phyloP scores from a whole-genome alignment of 2,888 invertebrate species.

The Drosophila silvestris region DNA sequence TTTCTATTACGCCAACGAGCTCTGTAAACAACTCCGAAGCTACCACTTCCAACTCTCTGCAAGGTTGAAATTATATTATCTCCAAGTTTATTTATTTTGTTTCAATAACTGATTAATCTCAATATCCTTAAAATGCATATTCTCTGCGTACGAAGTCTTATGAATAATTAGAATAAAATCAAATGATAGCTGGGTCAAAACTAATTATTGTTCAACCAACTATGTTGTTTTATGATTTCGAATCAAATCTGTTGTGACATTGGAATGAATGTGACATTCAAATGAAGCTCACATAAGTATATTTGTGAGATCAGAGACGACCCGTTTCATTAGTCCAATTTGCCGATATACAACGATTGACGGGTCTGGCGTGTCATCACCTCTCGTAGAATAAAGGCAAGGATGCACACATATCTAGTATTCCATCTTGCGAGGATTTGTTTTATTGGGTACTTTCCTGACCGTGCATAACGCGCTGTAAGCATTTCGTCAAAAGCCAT shows the following conservation, averaged over 20 bases:
- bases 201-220: too few relatives aligned
- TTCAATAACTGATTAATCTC: not conserved
- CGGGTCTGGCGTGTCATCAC: not conserved
- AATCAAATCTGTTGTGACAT: not conserved
- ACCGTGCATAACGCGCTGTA: not conserved
- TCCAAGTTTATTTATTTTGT: not conserved
- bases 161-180: too few relatives aligned
- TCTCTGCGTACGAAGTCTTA: not conserved
- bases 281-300: not conserved
- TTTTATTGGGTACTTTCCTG: not conserved
- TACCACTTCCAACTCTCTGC: not conserved
- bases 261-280: not conserved
- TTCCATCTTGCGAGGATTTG: not conserved
- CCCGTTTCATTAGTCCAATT: too few relatives aligned
- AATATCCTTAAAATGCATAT: not conserved
- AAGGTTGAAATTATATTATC: not conserved
- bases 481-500: not conserved
- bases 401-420: not conserved
- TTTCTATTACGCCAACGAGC: not conserved
- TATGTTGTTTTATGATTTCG: too few relatives aligned
- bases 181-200: not conserved
- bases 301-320: not conserved
- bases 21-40: not conserved
- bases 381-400: conserved; percentile 11
- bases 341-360: not conserved